These are phyloP conservation scores for Glossosoma conforme DNA, from an alignment of 1,140 invertebrate species.

Conservation along the genomic window DNA sequence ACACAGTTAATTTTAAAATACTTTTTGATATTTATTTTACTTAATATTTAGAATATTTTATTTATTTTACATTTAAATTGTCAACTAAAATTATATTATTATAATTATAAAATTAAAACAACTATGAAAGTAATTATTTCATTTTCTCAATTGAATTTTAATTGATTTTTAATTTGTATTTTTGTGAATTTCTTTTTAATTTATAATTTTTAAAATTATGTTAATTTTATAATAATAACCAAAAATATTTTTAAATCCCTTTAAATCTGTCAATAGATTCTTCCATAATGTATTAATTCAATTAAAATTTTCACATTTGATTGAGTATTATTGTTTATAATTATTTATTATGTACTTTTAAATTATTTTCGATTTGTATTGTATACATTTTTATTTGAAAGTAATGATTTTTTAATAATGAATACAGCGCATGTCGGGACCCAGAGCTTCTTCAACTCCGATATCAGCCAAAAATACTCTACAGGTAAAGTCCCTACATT, in stretches of 20 bases:
- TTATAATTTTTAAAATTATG: not conserved
- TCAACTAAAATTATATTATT: too few relatives aligned
- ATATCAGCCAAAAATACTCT: slow-evolving; percentile 50
- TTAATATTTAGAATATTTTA: too few relatives aligned
- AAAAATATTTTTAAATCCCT: slow-evolving; percentile 5
- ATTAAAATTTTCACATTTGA: slow-evolving; percentile 4
- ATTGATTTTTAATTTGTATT: slow-evolving; percentile 8
- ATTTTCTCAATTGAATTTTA: slow-evolving; percentile 1
- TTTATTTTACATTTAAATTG: too few relatives aligned
- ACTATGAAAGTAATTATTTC: too few relatives aligned
- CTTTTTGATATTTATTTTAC: too few relatives aligned
- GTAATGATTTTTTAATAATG: slow-evolving; percentile 6
- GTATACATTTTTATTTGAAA: not conserved
- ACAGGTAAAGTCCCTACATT: too few relatives aligned
- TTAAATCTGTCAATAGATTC: too few relatives aligned
- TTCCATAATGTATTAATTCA: slow-evolving; percentile 6
- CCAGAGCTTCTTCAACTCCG: slow-evolving; percentile 47
- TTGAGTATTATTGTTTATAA: not conserved
- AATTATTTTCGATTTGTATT: not conserved
- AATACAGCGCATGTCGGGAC: slow-evolving; percentile 42
- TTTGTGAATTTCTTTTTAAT: not conserved
- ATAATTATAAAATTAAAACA: too few relatives aligned
- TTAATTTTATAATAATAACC: not conserved
- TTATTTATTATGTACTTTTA: not conserved
- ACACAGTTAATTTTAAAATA: too few relatives aligned